phyloP scores from a whole-genome alignment of 2,113 vertebrate genomes.

The Hylia prasina region DNA sequence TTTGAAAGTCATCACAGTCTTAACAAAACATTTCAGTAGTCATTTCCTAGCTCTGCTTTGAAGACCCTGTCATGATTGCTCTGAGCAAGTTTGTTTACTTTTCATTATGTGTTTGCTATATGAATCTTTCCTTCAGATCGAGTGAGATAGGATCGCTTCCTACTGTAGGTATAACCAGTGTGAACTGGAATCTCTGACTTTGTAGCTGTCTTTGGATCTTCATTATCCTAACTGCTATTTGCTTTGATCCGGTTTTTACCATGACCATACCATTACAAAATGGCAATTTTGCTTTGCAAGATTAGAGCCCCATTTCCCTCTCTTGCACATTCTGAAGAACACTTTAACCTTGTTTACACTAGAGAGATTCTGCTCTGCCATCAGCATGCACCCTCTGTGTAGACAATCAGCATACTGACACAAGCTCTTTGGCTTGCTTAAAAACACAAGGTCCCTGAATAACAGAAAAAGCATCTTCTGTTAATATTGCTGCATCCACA shows the following conservation, averaged over 20 bases:
- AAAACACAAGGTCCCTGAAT: neutral
- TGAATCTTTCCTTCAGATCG: neutral
- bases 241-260: neutral
- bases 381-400: neutral
- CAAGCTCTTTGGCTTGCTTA: neutral
- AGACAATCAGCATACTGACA: neutral
- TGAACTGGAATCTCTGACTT: neutral
- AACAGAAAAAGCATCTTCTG: neutral
- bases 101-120: neutral
- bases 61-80: neutral
- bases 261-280: neutral
- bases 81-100: neutral
- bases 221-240: accelerated
- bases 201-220: neutral
- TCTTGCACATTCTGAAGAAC: neutral
- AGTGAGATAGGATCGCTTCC: neutral
- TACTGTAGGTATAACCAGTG: neutral
- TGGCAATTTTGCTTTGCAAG: neutral
- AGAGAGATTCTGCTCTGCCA: neutral
- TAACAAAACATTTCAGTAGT: neutral
- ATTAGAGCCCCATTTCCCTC: neutral
- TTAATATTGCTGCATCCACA: neutral
- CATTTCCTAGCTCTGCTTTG: neutral
- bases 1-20: neutral
- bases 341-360: neutral